These are phyloP conservation scores for Lepilemur septentrionalis DNA, from an alignment of 2,797 vertebrate species.

Conservation along the genomic window DNA sequence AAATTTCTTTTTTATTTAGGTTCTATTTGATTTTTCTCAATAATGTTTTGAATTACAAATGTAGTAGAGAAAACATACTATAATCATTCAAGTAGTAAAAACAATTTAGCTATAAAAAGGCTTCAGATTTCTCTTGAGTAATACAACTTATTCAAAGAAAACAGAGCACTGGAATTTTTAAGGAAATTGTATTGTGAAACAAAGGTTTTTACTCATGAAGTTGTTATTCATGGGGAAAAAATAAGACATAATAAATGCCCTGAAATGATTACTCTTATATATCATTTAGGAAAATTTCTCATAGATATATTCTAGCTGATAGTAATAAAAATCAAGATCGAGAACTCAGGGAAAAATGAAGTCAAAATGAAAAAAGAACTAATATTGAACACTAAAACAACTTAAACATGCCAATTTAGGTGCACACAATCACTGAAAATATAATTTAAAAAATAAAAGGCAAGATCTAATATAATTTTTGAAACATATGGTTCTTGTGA, in stretches of 20 bases:
- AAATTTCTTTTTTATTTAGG: background rate
- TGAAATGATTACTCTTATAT: background rate
- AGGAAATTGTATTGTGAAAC: background rate
- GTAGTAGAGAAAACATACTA: background rate
- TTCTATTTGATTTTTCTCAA: conserved; percentile 8
- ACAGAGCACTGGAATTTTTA: background rate
- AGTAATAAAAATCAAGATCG: background rate
- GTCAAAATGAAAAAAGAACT: background rate
- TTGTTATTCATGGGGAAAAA: background rate
- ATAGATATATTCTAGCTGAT: background rate
- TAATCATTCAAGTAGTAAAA: background rate
- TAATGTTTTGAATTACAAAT: background rate
- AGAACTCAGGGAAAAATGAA: background rate
- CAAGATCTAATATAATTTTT: background rate
- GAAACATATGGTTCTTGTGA: background rate
- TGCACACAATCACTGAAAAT: background rate
- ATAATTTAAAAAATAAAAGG: background rate
- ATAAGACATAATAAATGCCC: background rate
- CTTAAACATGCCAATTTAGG: background rate
- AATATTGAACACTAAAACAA: background rate
- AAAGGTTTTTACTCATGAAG: background rate
- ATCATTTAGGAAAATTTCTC: background rate
- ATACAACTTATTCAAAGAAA: background rate
- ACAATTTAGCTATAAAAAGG: background rate
- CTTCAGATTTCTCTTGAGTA: background rate